Conservation (phyloP, 2,797 vertebrate species). For the Muscicapa comitata region DNA sequence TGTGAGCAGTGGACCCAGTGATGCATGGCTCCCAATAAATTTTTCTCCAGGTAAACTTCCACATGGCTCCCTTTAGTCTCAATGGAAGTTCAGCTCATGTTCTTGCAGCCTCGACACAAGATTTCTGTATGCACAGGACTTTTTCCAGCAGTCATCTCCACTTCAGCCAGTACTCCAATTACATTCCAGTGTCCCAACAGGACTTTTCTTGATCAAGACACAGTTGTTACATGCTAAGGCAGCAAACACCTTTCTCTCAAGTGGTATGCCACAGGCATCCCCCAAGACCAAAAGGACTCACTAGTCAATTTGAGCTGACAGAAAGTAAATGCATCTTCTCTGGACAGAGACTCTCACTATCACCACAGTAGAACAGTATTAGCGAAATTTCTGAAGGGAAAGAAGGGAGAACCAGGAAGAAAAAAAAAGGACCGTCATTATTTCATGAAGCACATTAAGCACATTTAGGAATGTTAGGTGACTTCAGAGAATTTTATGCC, state of each 20-base stretch:
- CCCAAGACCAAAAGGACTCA: neutral
- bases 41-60: neutral
- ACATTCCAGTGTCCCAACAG: neutral
- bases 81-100: neutral
- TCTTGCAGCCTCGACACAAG: neutral
- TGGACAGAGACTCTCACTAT: neutral
- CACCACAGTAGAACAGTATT: neutral
- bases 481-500: neutral
- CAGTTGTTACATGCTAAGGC: neutral
- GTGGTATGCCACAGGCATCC: neutral
- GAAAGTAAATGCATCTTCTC: neutral
- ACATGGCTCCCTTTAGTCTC: neutral
- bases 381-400: neutral
- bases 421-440: neutral
- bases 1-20: neutral
- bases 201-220: fast-evolving
- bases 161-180: neutral
- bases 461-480: neutral
- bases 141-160: neutral
- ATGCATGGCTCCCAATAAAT: neutral
- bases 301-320: neutral
- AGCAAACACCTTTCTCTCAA: neutral
- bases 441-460: neutral
- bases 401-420: neutral
- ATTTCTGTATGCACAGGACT: neutral